Evolutionary conservation across 1,140 invertebrate genomes (phyloP).

Genomic region (Drosophila ironensis): DNA sequence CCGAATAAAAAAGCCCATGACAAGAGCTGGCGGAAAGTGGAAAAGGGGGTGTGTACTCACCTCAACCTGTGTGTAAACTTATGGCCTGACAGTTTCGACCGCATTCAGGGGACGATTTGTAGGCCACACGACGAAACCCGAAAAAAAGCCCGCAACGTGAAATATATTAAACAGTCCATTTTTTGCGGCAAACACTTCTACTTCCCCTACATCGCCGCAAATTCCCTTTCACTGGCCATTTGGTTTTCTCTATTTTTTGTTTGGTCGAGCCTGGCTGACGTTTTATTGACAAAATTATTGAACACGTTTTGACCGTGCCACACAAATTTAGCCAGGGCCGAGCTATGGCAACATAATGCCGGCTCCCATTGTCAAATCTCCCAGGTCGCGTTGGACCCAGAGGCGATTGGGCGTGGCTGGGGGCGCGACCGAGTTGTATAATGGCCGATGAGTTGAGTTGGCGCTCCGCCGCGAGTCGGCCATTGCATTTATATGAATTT

Average conservation of each 20-base stretch:
- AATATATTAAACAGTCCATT: conserved; percentile 44
- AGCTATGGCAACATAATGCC: conserved; percentile 35
- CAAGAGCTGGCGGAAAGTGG: conserved; percentile 1
- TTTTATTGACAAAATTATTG: conserved; percentile 80
- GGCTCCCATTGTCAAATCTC: conserved; percentile 6
- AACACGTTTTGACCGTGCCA: conserved; percentile 68
- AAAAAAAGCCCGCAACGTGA: conserved; percentile 16
- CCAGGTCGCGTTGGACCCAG: neutral
- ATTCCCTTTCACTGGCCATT: neutral
- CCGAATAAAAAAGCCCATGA: neutral
- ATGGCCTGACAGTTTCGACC: conserved; percentile 57
- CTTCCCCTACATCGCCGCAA: neutral
- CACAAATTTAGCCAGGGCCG: conserved; percentile 44
- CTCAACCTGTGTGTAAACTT: conserved; percentile 57
- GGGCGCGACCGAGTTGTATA: conserved; percentile 25
- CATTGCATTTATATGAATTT: conserved; percentile 68
- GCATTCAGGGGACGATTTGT: conserved; percentile 72
- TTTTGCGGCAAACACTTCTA: conserved; percentile 36
- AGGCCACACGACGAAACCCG: conserved; percentile 41
- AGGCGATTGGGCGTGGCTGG: neutral
- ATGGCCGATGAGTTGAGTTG: conserved; percentile 16
- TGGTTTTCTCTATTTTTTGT: conserved; percentile 1
- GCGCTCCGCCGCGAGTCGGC: conserved; percentile 1
- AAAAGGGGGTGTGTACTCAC: conserved; percentile 11
- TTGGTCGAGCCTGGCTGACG: conserved; percentile 29